A percentile compares a stretch with the other conserved stretches of the same genome.
phyloP scores from a whole-genome alignment of 2,113 vertebrate species.

The Psephotus haematonotus region DNA sequence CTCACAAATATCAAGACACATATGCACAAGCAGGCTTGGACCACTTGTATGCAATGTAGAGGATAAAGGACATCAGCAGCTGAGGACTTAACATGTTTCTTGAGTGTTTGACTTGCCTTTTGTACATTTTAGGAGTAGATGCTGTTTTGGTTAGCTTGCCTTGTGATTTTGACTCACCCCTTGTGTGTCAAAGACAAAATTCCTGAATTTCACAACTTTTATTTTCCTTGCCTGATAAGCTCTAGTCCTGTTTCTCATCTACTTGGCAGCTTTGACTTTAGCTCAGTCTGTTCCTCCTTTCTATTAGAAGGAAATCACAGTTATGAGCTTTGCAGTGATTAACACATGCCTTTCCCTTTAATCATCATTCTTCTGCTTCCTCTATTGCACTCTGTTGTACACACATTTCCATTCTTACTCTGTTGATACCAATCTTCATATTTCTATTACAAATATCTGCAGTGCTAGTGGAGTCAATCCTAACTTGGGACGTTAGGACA shows the following conservation, averaged over 20 bases:
- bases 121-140: not conserved
- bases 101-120: not conserved
- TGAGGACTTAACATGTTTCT: not conserved
- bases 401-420: not conserved
- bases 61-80: not conserved
- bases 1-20: not conserved
- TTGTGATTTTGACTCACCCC: not conserved
- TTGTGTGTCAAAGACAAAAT: not conserved
- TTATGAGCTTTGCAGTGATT: not conserved
- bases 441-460: not conserved
- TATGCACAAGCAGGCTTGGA: not conserved
- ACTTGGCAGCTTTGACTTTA: not conserved
- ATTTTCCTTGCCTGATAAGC: not conserved
- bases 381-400: not conserved
- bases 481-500: not conserved
- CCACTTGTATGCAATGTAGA: accelerated
- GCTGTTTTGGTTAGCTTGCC: not conserved
- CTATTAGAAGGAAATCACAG: not conserved
- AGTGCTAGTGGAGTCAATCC: not conserved
- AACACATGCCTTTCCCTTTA: not conserved
- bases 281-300: not conserved
- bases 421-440: not conserved
- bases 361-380: not conserved
- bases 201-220: not conserved
- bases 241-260: not conserved